Evolutionary conservation across 1,140 invertebrate species (phyloP), one percentile per base, ranked within the genome.

Genomic region (Diachasma alloeum): DNA sequence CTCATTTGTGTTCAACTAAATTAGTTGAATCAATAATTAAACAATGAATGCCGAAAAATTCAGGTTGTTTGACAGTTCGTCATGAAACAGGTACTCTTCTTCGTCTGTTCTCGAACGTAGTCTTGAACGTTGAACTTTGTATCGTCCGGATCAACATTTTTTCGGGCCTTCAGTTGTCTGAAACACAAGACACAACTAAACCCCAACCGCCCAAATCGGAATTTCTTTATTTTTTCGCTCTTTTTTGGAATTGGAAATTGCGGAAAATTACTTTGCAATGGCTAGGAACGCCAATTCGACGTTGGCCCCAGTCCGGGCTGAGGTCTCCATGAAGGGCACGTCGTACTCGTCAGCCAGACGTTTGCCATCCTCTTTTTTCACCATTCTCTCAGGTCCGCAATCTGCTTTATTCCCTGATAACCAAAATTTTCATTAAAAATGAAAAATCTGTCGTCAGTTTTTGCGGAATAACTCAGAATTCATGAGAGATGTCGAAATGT

Each of bases 251-350:
- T 31, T 63, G 11, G 4, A 42, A 42, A 42, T 42, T 10, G 9
- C 3, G 39, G 39, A 42, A 42, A 42, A 42, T 63, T 86, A 91
- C 92, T 94, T 94, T 73, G 95, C 95, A 80, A 96, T 93, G 53
- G 95, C 94, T 83, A 93, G 92, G 88, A 95, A 96, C 75, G 94
- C 94, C 81, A 95, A 90, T 87, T 96, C 95, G 75, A 96, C 95
- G 85, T 96, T 96, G 81, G 95, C 92, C 81, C 95, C 95, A 82
- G 94, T 96, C 91, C 96, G 96, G 39, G 95, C 95, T 19, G 95
- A 96, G 53, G 95, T 96, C 90, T 96, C 95, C 94, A 96, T 95
- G 90, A 96, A 96, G 72, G 94, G 92, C 63, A 96, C 95, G 87
- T 93, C 93, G 87, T 96, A 95, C 89, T 96, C 95, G 84, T 93